phyloP scores from a whole-genome alignment of 2,888 invertebrate genomes.

The Cheilosia urbana region DNA sequence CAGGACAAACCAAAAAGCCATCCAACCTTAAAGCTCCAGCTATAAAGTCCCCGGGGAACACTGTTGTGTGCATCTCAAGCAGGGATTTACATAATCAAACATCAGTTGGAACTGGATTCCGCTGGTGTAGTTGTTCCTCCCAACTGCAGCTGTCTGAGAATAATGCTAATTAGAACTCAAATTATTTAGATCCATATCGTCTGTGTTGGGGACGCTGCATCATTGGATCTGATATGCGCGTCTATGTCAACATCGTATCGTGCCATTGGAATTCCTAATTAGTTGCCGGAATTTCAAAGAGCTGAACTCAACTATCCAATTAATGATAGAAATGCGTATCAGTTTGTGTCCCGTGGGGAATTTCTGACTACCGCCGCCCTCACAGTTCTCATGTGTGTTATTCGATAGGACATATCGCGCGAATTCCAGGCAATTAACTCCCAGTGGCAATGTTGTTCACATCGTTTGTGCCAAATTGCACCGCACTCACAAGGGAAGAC shows the following conservation, averaged over 20 bases:
- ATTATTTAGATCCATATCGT: slow-evolving; percentile 35
- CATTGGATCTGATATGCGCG: slow-evolving; percentile 15
- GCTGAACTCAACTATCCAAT: slow-evolving; percentile 43
- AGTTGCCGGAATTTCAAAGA: not conserved
- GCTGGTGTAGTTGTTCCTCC: not conserved
- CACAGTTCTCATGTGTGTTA: slow-evolving; percentile 26
- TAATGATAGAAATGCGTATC: slow-evolving; percentile 57
- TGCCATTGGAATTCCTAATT: slow-evolving; percentile 35
- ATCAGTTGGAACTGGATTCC: slow-evolving; percentile 51
- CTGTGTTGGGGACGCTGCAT: slow-evolving; percentile 3
- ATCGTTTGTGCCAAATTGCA: slow-evolving; percentile 29
- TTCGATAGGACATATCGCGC: slow-evolving; percentile 67
- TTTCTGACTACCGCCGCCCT: not conserved
- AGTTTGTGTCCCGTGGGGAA: slow-evolving; percentile 16
- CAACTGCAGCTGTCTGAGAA: slow-evolving; percentile 11
- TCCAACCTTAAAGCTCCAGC: slow-evolving; percentile 25
- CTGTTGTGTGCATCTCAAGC: slow-evolving; percentile 12
- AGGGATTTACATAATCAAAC: slow-evolving; percentile 66
- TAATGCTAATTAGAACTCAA: slow-evolving; percentile 51
- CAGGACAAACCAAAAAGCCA: slow-evolving; percentile 7
- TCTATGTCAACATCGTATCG: slow-evolving; percentile 28
- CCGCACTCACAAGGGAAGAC: slow-evolving; percentile 37
- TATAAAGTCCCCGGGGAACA: slow-evolving; percentile 12
- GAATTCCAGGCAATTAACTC: slow-evolving; percentile 72
- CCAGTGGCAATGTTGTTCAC: slow-evolving; percentile 31